Conservation (phyloP, 37 sponge, comb jelly and placozoan genomes). For the Dysidea cf. avara region DNA sequence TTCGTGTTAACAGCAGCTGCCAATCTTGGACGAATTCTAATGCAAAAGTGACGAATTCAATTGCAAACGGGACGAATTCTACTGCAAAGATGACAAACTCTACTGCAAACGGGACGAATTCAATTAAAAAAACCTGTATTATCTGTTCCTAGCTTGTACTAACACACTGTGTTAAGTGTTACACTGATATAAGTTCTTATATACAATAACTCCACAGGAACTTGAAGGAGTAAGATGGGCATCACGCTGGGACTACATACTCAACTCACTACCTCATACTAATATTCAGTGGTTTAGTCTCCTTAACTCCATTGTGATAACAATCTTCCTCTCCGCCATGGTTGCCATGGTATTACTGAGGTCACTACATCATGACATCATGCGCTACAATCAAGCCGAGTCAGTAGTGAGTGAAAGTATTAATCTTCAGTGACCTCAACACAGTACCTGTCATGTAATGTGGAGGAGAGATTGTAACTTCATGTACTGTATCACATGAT, state of each 20-base stretch:
- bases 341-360: slow-evolving; percentile 92
- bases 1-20: too few species aligned
- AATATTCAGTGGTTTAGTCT: slow-evolving; percentile 97
- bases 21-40: too few species aligned
- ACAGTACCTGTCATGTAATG: background rate
- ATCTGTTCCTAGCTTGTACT: too few species aligned
- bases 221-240: slow-evolving; percentile 77
- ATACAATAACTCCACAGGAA: slow-evolving; percentile 38
- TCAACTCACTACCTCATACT: slow-evolving; percentile 69
- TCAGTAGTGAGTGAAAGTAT: slow-evolving; percentile 46
- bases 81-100: too few species aligned
- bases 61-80: too few species aligned
- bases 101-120: too few species aligned
- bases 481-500: too few species aligned
- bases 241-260: slow-evolving; percentile 97
- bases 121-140: too few species aligned
- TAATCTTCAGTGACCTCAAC: background rate
- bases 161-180: too few species aligned
- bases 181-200: too few species aligned
- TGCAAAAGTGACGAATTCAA: too few species aligned
- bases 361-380: slow-evolving; percentile 87
- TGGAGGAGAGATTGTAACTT: background rate
- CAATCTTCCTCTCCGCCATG: slow-evolving; percentile 94
- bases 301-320: slow-evolving; percentile 90
- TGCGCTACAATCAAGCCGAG: slow-evolving; percentile 90